A percentile compares a stretch with the other conserved stretches of the same genome.
Conservation (phyloP, 2,888 invertebrate species). For the Adineta ricciae region DNA sequence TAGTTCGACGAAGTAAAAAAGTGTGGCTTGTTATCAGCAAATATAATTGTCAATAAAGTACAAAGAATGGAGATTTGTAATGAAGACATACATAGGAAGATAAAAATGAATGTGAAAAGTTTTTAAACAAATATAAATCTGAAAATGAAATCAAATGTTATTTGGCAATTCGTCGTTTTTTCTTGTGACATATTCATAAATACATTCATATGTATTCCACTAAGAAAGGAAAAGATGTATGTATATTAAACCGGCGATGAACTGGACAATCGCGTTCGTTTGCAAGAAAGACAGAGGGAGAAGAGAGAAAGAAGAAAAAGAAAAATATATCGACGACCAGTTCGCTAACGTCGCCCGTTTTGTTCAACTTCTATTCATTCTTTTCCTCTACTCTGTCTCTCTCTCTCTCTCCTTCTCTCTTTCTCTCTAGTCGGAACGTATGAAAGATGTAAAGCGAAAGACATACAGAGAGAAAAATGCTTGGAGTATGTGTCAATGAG, state of each 20-base stretch:
- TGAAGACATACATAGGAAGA: slow-evolving; percentile 15
- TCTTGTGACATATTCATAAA: not conserved
- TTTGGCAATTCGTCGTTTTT: not conserved
- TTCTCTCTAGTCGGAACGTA: not conserved
- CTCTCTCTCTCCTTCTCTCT: not conserved
- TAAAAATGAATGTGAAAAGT: not conserved
- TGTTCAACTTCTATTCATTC: slow-evolving; percentile 3
- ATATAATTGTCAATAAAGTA: slow-evolving; percentile 4
- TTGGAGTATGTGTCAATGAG: not conserved
- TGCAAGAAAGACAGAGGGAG: not conserved
- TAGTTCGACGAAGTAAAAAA: not conserved
- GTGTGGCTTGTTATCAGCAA: not conserved
- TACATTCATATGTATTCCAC: not conserved
- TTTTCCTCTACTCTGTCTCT: not conserved
- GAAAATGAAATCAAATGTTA: not conserved
- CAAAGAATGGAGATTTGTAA: not conserved
- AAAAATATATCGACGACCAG: not conserved
- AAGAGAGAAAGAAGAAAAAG: not conserved
- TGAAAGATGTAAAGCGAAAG: not conserved
- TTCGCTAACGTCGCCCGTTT: not conserved
- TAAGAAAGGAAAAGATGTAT: not conserved
- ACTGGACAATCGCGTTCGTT: slow-evolving; percentile 12
- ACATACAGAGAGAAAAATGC: not conserved
- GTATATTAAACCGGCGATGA: not conserved
- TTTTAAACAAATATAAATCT: not conserved